Conservation (phyloP, 2,797 vertebrate genomes). For the Dromococcyx pavoninus region DNA sequence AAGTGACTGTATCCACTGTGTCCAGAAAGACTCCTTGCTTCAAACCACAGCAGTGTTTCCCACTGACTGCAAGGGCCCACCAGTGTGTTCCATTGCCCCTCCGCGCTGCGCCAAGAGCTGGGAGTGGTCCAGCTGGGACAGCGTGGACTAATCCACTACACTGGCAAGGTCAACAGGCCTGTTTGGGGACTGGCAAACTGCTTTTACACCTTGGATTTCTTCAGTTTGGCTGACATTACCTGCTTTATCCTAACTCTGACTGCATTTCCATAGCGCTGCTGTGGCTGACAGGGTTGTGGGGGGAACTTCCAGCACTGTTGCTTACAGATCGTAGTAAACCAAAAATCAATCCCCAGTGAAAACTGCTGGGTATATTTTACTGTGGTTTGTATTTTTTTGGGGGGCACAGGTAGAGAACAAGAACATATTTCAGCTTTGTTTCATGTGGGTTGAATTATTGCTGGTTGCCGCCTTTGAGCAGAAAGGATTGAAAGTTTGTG, state of each 20-base stretch:
- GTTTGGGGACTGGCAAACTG: not conserved
- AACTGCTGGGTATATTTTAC: not conserved
- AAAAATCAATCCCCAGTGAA: not conserved
- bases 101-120: not conserved
- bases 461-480: not conserved
- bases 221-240: not conserved
- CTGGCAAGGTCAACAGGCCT: not conserved
- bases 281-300: too few relatives aligned
- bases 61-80: not conserved
- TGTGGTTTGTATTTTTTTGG: not conserved
- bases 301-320: too few relatives aligned
- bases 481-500: not conserved
- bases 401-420: not conserved
- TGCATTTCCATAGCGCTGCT: accelerated
- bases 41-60: accelerated
- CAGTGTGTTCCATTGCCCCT: accelerated
- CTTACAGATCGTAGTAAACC: not conserved
- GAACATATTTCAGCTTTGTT: not conserved
- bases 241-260: accelerated
- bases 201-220: not conserved
- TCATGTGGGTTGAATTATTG: not conserved
- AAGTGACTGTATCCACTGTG: accelerated
- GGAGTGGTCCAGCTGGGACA: accelerated
- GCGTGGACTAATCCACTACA: accelerated
- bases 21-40: not conserved